These are phyloP conservation scores for Drosophila bocqueti DNA, from an alignment of 1,140 invertebrate genomes.

Conservation along the genomic window DNA sequence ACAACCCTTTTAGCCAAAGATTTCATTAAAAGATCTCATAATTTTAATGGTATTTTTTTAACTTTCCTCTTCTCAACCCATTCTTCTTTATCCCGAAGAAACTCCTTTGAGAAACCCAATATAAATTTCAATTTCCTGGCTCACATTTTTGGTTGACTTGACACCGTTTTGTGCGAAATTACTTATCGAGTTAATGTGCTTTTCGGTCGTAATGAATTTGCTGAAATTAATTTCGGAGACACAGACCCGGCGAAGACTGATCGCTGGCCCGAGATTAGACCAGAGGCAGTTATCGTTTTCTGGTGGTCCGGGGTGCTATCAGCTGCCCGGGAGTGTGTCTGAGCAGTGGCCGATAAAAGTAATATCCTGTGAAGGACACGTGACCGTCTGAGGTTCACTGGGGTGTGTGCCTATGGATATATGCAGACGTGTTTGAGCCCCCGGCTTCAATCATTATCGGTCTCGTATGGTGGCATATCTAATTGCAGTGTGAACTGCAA, in stretches of 20 bases:
- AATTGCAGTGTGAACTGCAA: slow-evolving; percentile 48
- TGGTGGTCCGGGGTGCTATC: slow-evolving; percentile 21
- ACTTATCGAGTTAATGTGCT: slow-evolving; percentile 76
- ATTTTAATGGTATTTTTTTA: not conserved
- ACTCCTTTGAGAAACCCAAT: slow-evolving; percentile 40
- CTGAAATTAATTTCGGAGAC: slow-evolving; percentile 69
- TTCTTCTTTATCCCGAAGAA: slow-evolving; percentile 4
- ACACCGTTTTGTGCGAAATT: slow-evolving; percentile 70
- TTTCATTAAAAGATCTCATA: slow-evolving; percentile 27
- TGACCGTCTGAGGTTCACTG: slow-evolving; percentile 42
- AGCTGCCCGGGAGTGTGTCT: slow-evolving; percentile 53
- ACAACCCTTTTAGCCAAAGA: not conserved
- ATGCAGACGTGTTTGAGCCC: slow-evolving; percentile 44
- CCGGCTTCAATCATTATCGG: slow-evolving; percentile 29
- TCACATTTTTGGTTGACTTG: slow-evolving; percentile 71
- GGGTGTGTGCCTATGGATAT: slow-evolving; percentile 9
- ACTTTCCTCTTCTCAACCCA: slow-evolving; percentile 6
- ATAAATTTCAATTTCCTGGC: slow-evolving; percentile 76
- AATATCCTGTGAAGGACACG: slow-evolving; percentile 77
- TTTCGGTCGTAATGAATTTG: slow-evolving; percentile 76
- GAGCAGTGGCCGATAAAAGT: slow-evolving; percentile 75
- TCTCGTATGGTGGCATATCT: slow-evolving; percentile 37
- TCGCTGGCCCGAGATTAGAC: slow-evolving; percentile 53
- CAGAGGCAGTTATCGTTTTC: slow-evolving; percentile 31
- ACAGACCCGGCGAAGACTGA: slow-evolving; percentile 25